Base-by-base conservation (phyloP, 2,113 vertebrate genomes). In the Cyprinodon tularosa region DNA sequence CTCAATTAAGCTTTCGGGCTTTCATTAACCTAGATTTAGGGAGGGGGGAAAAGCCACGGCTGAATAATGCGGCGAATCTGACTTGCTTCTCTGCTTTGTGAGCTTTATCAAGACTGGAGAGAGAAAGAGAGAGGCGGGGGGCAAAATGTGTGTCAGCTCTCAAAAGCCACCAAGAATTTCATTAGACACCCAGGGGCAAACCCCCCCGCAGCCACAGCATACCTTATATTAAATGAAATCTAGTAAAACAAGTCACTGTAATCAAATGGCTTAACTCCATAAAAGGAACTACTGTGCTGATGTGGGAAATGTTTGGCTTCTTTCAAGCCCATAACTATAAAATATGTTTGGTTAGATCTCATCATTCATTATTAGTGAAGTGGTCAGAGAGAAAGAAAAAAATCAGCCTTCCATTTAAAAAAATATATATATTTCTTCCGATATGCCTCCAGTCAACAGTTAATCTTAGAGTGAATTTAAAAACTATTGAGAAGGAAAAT, bases 1-100 rank as follows among this genome's bases (percentile, higher is more conserved):
- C 85, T 86, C 93, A 93, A 94, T 93, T 91, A 94, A 90, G 82
- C 91, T 92, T 91, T 86, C 88, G 90, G 91, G 93, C 87, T 90
- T 93, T 93, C 90, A 94, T 94, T 93, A 94, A 91, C 91, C 92
- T 89, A 93, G 84, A 93, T 94, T 85, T 93, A 89, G 78, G 84
- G 83, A 80, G 89, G 88, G 50, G 93, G 84, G 90, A 29, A 29
- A 29, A 93, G 89, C 91, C 91, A 88, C 86, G 80, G 84, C 90
- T 91, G 91, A 91, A 91, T 92, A 93, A 93, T 91, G 86, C 81
- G 86, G 61, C 3, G 47, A 83, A 14, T 57, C 84, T 89, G 86
- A 88, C 84, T 92, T 91, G 87, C 83, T 86, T 78, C 83, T 77
- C 77, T 45, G 83, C 82, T 82, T 85, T 85, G 83, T 86, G 90